phyloP scores from a whole-genome alignment of 2,888 invertebrate genomes.

The Atethmia centrago region DNA sequence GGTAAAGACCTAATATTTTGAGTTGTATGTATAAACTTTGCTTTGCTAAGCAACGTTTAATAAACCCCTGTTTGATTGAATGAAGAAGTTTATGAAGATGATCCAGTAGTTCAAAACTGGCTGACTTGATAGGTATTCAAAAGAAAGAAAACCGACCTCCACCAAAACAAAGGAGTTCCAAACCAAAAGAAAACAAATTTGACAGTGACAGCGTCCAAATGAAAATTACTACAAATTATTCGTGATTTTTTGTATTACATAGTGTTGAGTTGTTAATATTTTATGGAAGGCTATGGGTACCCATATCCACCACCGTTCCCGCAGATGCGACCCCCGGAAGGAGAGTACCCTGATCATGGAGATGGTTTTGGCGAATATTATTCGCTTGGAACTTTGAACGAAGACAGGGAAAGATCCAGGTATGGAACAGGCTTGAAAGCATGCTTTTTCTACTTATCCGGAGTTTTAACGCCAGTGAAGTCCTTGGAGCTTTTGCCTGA shows the following conservation, averaged over 20 bases:
- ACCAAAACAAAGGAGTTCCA: conserved; percentile 27
- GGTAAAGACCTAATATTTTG: no score
- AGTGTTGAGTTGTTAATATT: conserved; percentile 64
- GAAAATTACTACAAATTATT: conserved; percentile 68
- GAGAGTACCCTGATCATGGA: conserved; percentile 82
- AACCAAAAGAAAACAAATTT: conserved; percentile 68
- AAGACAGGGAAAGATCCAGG: conserved; percentile 67
- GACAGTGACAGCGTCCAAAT: conserved; percentile 71
- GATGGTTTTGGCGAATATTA: conserved; percentile 85
- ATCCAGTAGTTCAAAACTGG: neutral
- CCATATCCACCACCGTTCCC: conserved; percentile 77
- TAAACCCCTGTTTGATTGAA: neutral
- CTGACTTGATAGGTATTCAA: neutral
- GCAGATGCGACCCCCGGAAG: conserved; percentile 70
- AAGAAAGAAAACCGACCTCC: conserved; percentile 11
- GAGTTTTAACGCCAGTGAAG: neutral
- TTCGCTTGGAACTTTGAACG: conserved; percentile 74
- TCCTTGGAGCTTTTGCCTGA: neutral
- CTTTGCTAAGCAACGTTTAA: no score
- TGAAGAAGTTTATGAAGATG: neutral
- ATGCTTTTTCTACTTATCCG: neutral
- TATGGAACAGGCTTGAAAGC: conserved; percentile 1
- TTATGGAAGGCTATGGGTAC: conserved; percentile 83
- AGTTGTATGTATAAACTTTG: no score
- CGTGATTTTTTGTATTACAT: conserved; percentile 63